Base-by-base conservation (phyloP, 2,797 vertebrate genomes). In the Sebastes melanostomus region DNA sequence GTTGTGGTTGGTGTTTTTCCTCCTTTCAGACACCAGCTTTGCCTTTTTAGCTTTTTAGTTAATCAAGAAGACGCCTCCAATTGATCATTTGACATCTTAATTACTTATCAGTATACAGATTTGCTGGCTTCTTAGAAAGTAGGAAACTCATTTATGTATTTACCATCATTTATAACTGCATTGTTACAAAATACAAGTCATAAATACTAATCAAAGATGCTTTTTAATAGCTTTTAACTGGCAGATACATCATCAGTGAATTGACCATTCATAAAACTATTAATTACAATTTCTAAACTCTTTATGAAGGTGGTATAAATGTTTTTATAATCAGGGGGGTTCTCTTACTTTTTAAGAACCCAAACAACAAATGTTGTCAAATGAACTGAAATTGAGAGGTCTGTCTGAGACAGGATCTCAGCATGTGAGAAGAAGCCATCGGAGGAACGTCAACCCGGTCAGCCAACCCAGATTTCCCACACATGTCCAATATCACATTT, bases 401-500 rank as follows among this genome's bases (percentile, higher is more conserved):
- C 24, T 50, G 4, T 32, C 36, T 30, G 61, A 66, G 24, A 65
- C 38, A 54, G 1, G 10, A 4, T 12, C 11, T 60, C 12, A 54
- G 52, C n/a, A n/a, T 68, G 38, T 54, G 22, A 55, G 34, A 58
- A 24, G 7, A 58, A 24, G 9, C 12, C 52, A 61, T 59, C 27
- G 59, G 32, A 63, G 16, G 27, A 65, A 63, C 70, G 18, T 36
- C 54, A 42, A 36, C 61, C 25, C 27, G 16, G 16, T 50, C 46
- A 50, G 24, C 30, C 54, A 42, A 32, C 61, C 25, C 30, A 66
- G 24, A 75, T 85, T 86, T 88, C 76, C 86, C 55, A 89, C 16
- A 87, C 55, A 77, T 75, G 46, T 75, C 62, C 14, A 3, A 81
- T 80, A 88, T 91, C 61, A 52, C 18, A n/a, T 93, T 92, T 80